Evolutionary conservation across 2,888 invertebrate genomes (phyloP), one percentile per base, ranked within the genome.

Genomic region (Zygaena filipendulae): DNA sequence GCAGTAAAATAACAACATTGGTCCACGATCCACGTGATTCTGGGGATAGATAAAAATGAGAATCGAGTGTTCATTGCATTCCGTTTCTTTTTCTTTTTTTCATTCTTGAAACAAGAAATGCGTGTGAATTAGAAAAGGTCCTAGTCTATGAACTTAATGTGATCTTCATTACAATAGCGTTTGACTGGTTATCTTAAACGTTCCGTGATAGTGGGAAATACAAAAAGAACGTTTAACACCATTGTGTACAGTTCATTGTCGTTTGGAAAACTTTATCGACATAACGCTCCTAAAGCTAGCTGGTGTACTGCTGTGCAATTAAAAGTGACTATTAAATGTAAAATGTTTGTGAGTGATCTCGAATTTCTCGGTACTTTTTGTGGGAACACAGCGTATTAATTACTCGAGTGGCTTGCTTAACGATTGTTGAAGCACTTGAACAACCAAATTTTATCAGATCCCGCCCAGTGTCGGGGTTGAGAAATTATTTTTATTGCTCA

Each of bases 371-470:
- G 42, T 43, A 42, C 40, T 27, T 40, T n/a, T 40, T 45, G 50
- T 57, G 57, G 52, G 56, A 57, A 56, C 43, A 32, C 28, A 27
- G 29, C 30, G 36, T 49, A 47, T 47, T 53, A 49, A 49, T 52
- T 47, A 45, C 45, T 35, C 30, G 29, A 30, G 23, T 27, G 29
- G 32, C 31, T 36, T n/a, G n/a, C 39, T 38, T 40, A 38, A 39
- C 38, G 26, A 23, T 41, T 40, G 40, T 43, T 40, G 37, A 34
- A 35, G 34, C 33, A 33, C 33, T 42, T 25, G 36, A 48, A 39
- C 41, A 47, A 47, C 40, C 43, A 35, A 47, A 41, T 47, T 49
- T 51, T 44, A 52, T 52, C 49, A 39, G 45, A 44, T 43, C 38
- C 39, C 30, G 42, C 35, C 21, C 18, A 24, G 38, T 33, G 33